Evolutionary conservation across 2,888 invertebrate species (phyloP), one percentile per base, ranked within the genome.

Genomic region (Caenorhabditis sinica): DNA sequence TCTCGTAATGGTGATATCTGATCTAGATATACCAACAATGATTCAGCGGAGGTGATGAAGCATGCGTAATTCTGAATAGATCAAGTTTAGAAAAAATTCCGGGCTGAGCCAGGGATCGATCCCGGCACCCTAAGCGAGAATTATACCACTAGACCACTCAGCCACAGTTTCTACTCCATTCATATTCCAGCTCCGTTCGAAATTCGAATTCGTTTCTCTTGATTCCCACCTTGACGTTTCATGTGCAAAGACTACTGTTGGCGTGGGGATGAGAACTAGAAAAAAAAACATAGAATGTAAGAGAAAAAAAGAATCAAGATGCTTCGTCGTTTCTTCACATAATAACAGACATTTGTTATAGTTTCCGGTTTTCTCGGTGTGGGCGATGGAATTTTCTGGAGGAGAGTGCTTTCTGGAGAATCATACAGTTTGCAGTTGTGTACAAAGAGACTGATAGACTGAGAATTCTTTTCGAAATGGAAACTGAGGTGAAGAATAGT

Each of bases 81-180:
- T n/a, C n/a, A n/a, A n/a, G n/a, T n/a, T 6, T 13, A 79, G 74
- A 83, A 66, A 15, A 20, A 80, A 61, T 69, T n/a, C n/a, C 75
- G 90, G 90, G 88, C 89, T 88, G 88, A 88, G 89, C 90, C 89
- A 89, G 89, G 90, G 90, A 89, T 92, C 87, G 91, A 92, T 89
- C 91, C 90, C 91, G 91, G 92, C 92, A 93, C 92, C 92, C 92
- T 92, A 92, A 92, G 92, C 92, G 91, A 93, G 91, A 92, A 92
- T 92, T 92, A 93, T 92, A 91, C 92, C 92, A 91, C 92, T 93
- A 93, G 92, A 92, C 92, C 92, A 93, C 90, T 89, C 89, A 88
- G 87, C 88, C 87, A 80, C 84, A 15, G 5, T 56, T 25, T 23
- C 4, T 5, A 45, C 11, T 49, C 49, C 49, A 49, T 49, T 45